A percentile compares a stretch with the other conserved stretches of the same genome.
phyloP scores from a whole-genome alignment of 92 coral and sea anemone species.

The Meandrina meandrites region DNA sequence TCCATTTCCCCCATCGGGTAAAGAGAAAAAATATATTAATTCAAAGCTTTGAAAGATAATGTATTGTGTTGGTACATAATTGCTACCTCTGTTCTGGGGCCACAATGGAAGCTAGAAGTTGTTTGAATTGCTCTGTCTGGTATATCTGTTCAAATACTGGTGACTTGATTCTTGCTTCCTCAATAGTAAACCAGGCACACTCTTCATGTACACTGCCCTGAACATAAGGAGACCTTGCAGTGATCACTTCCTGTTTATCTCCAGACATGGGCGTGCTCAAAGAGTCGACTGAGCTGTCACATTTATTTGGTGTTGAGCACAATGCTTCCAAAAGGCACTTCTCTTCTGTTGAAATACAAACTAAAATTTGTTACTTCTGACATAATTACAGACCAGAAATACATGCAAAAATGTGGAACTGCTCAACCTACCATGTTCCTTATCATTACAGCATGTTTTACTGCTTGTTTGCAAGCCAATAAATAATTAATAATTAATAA shows the following conservation, averaged over 20 bases:
- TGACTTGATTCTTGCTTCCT: conserved; percentile 81
- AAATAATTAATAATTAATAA: too few species aligned
- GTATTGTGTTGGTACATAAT: not conserved
- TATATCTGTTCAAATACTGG: conserved; percentile 76
- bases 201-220: conserved; percentile 92
- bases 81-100: conserved; percentile 4
- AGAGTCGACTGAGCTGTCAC: conserved; percentile 3
- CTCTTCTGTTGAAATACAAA: not conserved
- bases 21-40: not conserved
- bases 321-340: not conserved
- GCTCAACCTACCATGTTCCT: not conserved
- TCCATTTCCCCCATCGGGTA: too few species aligned
- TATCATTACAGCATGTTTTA: too few species aligned
- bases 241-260: conserved; percentile 25
- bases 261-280: conserved; percentile 21
- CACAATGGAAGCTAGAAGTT: conserved; percentile 51
- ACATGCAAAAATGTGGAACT: not conserved
- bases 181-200: conserved; percentile 87
- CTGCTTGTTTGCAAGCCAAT: too few species aligned
- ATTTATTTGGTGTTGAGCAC: conserved; percentile 4
- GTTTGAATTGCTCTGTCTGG: conserved; percentile 61
- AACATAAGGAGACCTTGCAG: conserved; percentile 85
- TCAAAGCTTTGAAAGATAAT: not conserved
- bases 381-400: not conserved
- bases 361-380: not conserved